These are phyloP conservation scores for Copidosoma aretas DNA, from an alignment of 2,888 invertebrate genomes.

Conservation along the genomic window DNA sequence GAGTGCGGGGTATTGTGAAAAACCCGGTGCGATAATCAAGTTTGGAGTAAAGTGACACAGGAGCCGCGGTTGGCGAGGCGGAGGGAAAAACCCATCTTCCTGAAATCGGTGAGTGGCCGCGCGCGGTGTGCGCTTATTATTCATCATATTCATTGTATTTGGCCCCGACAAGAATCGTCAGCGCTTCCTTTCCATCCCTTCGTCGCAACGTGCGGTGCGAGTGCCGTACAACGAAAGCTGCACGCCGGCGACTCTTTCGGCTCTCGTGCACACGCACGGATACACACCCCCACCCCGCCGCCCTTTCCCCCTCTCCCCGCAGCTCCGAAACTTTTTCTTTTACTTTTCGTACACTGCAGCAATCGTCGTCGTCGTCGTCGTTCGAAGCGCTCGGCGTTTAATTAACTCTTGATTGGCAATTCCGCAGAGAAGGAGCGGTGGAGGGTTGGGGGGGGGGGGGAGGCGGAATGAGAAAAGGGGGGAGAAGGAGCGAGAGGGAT, in stretches of 20 bases:
- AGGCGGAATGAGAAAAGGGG: not conserved
- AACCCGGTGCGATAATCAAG: not conserved
- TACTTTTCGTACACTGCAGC: not conserved
- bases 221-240: not conserved
- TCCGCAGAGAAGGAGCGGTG: not conserved
- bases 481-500: not conserved
- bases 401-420: conserved; percentile 38
- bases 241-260: no score
- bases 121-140: not conserved
- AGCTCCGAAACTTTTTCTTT: not conserved
- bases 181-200: not conserved
- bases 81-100: conserved; percentile 35
- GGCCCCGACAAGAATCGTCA: no score
- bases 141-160: no score
- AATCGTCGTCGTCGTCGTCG: not conserved
- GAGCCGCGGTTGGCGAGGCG: not conserved
- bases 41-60: not conserved
- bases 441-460: no score
- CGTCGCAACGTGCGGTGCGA: no score
- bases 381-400: conserved; percentile 20
- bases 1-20: not conserved
- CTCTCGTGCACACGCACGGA: not conserved
- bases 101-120: conserved; percentile 32
- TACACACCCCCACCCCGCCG: not conserved
- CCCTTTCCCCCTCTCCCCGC: not conserved